Base-by-base conservation (phyloP, 2,888 invertebrate genomes). In the Thelaira solivaga region DNA sequence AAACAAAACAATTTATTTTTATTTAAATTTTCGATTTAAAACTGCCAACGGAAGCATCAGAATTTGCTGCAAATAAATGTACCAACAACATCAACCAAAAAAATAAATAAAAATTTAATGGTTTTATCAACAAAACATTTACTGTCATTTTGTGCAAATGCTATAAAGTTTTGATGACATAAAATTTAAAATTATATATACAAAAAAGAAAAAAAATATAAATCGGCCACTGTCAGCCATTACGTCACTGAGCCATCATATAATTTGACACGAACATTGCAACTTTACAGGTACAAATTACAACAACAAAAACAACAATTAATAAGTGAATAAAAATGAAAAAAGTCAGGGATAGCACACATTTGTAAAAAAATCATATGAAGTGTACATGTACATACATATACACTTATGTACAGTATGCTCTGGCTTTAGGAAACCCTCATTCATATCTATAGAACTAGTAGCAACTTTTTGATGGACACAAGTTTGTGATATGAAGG, bases 191-290 rank as follows among this genome's bases (percentile, higher is more conserved):
- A 34, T 41, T 34, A 18, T n/a, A 24, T 16, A 22, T 45, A 55
- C 16, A 34, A 67, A 67, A 57, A 1, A 51, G 55, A 47, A 57
- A 1, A 51, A 61, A 47, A 73, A 36, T 51, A 57, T 55, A 77
- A 69, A 13, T 59, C 65, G 78, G 20, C 65, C 69, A 65, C 69
- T 65, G 65, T 47, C 78, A 71, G 53, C 26, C 47, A 41, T 47
- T 61, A 71, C 74, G 73, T 74, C 69, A 74, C 69, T 41, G 53
- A 61, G 69, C 65, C 78, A 74, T 74, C 74, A 74, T 74, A 71
- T 74, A 53, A 59, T 74, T 64, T 78, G 74, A 73, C 78, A 74
- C 78, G 74, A 74, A 78, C 69, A 71, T 71, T 74, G 65, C 65
- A 69, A 61, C 53, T 74, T 69, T 59, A 65, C 64, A 74, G 39